These are phyloP conservation scores for Helicolenus hilgendorfi DNA, from an alignment of 2,797 vertebrate species.

Conservation along the genomic window DNA sequence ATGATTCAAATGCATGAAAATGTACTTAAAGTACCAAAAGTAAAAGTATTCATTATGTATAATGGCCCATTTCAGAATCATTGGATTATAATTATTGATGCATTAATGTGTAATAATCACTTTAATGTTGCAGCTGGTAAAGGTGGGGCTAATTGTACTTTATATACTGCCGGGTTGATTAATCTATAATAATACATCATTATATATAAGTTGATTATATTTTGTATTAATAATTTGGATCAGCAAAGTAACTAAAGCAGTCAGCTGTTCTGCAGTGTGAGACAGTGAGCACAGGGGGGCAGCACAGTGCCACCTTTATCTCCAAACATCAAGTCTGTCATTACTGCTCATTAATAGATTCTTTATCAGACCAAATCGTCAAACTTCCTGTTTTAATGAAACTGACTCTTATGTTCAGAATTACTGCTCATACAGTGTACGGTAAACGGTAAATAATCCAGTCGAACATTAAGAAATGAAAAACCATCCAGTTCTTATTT, in stretches of 20 bases:
- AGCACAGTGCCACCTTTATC: constrained; percentile 47
- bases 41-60: neutral
- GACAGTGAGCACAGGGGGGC: constrained; percentile 66
- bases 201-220: neutral
- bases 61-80: neutral
- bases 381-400: neutral
- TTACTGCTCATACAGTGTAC: neutral
- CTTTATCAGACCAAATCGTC: neutral
- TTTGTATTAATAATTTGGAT: neutral
- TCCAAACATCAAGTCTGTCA: neutral
- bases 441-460: neutral
- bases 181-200: neutral
- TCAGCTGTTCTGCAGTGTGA: constrained; percentile 9
- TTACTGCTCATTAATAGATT: neutral
- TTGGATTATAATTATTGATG: neutral
- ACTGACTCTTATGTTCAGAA: neutral
- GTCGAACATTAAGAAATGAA: neutral
- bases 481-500: neutral
- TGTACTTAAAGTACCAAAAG: neutral
- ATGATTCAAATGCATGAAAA: neutral
- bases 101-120: neutral
- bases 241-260: neutral
- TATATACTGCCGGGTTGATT: neutral
- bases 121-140: neutral
- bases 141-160: neutral